Base-by-base conservation (phyloP, 2,797 vertebrate genomes). In the Myioborus melanocephalus region DNA sequence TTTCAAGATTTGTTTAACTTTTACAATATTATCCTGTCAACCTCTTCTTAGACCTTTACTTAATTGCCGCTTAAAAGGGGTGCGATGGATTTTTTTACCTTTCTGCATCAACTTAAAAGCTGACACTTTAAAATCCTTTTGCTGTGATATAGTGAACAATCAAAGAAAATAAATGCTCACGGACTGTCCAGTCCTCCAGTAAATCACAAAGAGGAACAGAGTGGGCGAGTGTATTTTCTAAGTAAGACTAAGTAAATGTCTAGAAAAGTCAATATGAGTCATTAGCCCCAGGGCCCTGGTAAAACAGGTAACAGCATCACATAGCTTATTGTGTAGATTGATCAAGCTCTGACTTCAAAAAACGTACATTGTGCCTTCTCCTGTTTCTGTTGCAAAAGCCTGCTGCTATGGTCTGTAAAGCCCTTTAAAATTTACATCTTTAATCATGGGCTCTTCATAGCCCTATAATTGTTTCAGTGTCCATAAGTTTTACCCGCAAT, bases 191-290 rank as follows among this genome's bases (percentile, higher is more conserved):
- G 32, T 43, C 64, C 47, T 80, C 6, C 35, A 86, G 80, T 85
- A 90, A 91, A 83, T 83, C 72, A 80, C 69, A 63, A 78, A 73
- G 6, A 86, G 34, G 44, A 90, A 88, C 35, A 77, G 35, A 80
- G 53, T 43, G 37, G 12, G 52, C 1, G 34, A 77, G 72, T 83
- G 68, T 65, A 41, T 87, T 89, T 87, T 79, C 82, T 87, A 87
- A 70, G 85, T 73, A 93, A 87, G 70, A 84, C 46, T 87, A 86
- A 92, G 69, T 77, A 93, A 90, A 92, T 57, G 32, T 60, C 83
- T 83, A 22, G 49, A 85, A 92, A 94, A 90, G 70, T 92, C 76
- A 80, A 49, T 68, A 75, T 10, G 41, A 68, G 43, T 71, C 71
- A 68, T 84, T 46, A 87, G 27, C 34, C 56, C 9, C 18, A 53